These are phyloP conservation scores for Coenonympha arcania DNA, from an alignment of 2,888 invertebrate species.

Conservation along the genomic window DNA sequence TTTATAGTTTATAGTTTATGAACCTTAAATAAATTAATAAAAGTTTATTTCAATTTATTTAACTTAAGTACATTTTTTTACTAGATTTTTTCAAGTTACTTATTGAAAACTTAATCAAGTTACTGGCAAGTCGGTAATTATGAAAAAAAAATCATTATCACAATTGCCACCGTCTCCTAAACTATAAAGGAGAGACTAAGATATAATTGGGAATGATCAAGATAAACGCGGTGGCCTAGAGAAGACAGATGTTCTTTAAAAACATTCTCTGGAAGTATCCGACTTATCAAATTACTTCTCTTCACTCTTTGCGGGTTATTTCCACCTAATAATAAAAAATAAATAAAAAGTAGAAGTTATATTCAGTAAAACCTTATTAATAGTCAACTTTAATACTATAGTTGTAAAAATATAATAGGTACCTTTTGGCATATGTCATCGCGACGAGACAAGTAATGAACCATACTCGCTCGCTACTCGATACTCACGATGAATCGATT, in stretches of 20 bases:
- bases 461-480: no score
- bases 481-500: no score
- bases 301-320: conserved; percentile 1
- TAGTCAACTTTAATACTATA: no score
- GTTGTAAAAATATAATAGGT: no score
- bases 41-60: no score
- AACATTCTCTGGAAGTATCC: conserved; percentile 4
- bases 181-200: conserved; percentile 5
- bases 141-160: background rate
- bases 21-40: no score
- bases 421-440: no score
- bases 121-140: background rate
- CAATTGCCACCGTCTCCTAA: background rate
- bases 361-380: no score
- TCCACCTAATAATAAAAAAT: background rate
- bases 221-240: conserved; percentile 11
- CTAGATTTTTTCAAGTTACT: background rate
- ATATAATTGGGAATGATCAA: conserved; percentile 4
- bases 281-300: conserved; percentile 7
- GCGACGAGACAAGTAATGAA: no score
- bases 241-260: conserved; percentile 6
- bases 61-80: no score
- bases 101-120: background rate
- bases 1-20: no score
- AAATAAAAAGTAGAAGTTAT: background rate